Percentiles rank a stretch among this genome's conserved stretches.
phyloP scores from a whole-genome alignment of 2,113 vertebrate species.

The Prunella himalayana region DNA sequence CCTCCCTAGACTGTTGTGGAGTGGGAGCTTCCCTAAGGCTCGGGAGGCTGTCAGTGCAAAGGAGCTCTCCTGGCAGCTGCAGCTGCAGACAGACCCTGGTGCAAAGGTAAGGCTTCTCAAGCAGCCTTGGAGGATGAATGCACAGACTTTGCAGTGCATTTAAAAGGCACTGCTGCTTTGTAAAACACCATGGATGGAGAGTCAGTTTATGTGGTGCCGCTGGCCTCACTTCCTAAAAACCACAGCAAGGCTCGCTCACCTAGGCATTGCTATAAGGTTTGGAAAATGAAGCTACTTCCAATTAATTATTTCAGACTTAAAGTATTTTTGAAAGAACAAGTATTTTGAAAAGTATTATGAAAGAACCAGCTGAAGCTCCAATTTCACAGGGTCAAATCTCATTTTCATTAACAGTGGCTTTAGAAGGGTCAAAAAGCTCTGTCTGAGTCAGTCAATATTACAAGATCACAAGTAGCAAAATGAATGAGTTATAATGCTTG shows the following conservation, averaged over 20 bases:
- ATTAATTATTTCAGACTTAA: neutral
- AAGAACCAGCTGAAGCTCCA: neutral
- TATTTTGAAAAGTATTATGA: neutral
- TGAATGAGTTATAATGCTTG: neutral
- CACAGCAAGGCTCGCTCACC: neutral
- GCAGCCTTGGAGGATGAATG: neutral
- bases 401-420: neutral
- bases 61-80: neutral
- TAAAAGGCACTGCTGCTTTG: neutral
- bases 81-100: neutral
- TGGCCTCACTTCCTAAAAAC: neutral
- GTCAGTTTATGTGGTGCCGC: neutral
- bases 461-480: neutral
- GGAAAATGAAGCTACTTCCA: neutral
- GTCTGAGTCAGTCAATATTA: neutral
- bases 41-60: rapidly evolving
- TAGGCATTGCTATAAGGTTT: neutral
- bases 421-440: conserved; percentile 12
- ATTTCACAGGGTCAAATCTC: neutral
- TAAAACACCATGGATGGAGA: neutral
- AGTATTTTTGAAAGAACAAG: neutral
- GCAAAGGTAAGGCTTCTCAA: neutral
- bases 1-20: neutral
- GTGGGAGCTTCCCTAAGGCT: neutral
- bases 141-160: neutral